These are phyloP conservation scores for Lagopus muta DNA, from an alignment of 2,113 vertebrate species.

Conservation along the genomic window DNA sequence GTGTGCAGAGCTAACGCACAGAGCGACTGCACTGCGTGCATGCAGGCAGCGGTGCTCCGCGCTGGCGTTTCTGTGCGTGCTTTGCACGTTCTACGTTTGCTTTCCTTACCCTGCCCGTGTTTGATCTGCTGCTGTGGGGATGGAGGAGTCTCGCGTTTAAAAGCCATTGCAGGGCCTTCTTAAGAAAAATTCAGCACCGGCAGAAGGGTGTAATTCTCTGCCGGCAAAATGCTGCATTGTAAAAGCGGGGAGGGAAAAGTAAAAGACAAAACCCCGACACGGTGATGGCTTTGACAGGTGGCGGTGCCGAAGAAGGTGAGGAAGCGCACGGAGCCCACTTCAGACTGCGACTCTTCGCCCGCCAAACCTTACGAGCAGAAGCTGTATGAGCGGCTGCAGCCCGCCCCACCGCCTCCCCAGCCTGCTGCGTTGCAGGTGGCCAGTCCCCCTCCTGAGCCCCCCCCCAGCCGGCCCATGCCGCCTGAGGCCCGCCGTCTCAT, in stretches of 20 bases:
- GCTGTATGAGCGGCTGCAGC: conserved; percentile 72
- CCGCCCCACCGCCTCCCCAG: conserved; percentile 75
- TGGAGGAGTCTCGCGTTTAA: neutral
- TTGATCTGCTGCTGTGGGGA: neutral
- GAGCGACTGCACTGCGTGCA: neutral
- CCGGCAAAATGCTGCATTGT: neutral
- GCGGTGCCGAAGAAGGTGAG: conserved; percentile 76
- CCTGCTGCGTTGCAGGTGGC: conserved; percentile 56
- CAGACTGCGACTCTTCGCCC: conserved; percentile 80
- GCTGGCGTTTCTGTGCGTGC: neutral
- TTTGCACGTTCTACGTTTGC: neutral
- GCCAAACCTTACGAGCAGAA: conserved; percentile 76
- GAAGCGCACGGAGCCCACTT: conserved; percentile 78
- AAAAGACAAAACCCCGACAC: neutral
- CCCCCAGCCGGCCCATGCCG: conserved; percentile 92
- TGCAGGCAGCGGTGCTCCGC: neutral
- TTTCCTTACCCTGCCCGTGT: neutral
- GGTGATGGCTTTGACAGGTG: conserved; percentile 67
- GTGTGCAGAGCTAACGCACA: conserved; percentile 31
- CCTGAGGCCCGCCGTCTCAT: conserved; percentile 94
- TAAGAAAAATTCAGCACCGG: neutral
- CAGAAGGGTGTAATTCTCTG: neutral
- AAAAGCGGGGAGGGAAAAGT: neutral
- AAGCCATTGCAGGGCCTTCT: neutral
- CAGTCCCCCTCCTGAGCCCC: conserved; percentile 74